A percentile compares a stretch with the other conserved stretches of the same genome.
phyloP scores from a whole-genome alignment of 2,113 vertebrate genomes.

The Panthera tigris region DNA sequence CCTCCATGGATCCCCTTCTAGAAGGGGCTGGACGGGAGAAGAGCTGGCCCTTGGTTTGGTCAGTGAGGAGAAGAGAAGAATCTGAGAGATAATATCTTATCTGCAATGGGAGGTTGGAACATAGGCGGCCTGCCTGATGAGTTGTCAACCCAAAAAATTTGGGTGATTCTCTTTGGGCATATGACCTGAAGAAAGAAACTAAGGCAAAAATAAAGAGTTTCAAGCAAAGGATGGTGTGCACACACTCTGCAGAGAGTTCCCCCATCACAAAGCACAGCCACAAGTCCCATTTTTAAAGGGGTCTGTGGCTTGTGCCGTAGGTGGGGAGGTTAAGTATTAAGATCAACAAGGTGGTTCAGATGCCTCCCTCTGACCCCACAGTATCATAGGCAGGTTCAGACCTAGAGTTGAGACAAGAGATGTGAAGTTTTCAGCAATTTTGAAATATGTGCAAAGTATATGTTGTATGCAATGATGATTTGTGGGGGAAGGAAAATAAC shows the following conservation, averaged over 20 bases:
- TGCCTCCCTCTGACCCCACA: background rate
- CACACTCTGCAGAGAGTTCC: background rate
- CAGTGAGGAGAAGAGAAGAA: background rate
- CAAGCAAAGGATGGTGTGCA: background rate
- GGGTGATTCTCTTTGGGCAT: background rate
- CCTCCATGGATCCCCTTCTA: background rate
- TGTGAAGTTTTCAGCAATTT: background rate
- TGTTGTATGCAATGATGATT: background rate
- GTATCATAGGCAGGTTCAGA: background rate
- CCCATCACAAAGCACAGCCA: background rate
- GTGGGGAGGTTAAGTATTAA: background rate
- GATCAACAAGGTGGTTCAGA: background rate
- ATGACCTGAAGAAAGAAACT: background rate
- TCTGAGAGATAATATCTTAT: background rate
- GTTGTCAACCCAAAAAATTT: background rate
- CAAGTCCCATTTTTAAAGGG: background rate
- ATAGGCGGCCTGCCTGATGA: background rate
- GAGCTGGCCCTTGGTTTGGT: background rate
- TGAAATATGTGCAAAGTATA: background rate
- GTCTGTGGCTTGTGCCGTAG: background rate
- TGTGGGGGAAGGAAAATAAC: background rate
- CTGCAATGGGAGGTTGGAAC: background rate
- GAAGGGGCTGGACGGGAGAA: background rate
- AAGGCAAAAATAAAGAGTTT: background rate
- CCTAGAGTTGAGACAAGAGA: background rate